Evolutionary conservation across 1,140 invertebrate genomes (phyloP).

Genomic region (Leptestheria dahalacensis): DNA sequence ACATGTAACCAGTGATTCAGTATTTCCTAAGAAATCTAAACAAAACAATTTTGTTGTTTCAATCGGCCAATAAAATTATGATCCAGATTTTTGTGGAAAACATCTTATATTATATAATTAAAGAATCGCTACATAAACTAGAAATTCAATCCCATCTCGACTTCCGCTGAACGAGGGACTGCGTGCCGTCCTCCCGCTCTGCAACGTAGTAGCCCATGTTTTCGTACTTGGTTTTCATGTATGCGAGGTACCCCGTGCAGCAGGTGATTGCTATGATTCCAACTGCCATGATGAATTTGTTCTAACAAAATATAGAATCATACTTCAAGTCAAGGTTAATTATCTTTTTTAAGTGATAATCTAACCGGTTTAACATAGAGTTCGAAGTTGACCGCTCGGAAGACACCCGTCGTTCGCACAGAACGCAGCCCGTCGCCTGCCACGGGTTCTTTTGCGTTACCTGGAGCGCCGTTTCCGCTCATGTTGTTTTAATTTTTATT

Average conservation of each 20-base stretch:
- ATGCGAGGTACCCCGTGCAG: conserved; percentile 52
- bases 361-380: conserved; percentile 66
- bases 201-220: conserved; percentile 57
- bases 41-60: no score
- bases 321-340: not conserved
- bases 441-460: not conserved
- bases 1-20: no score
- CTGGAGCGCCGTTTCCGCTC: not conserved
- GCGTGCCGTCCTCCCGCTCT: conserved; percentile 50
- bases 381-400: conserved; percentile 64
- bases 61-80: not conserved
- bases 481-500: not conserved
- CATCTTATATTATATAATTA: no score
- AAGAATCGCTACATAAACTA: no score
- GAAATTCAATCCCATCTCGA: conserved; percentile 52
- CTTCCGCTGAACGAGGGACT: conserved; percentile 52
- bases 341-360: conserved; percentile 27
- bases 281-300: conserved; percentile 58
- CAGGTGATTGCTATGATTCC: conserved; percentile 46
- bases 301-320: conserved; percentile 35
- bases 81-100: not conserved
- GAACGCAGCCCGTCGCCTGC: conserved; percentile 61
- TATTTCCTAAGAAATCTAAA: no score
- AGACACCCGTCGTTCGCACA: conserved; percentile 46
- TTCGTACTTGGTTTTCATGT: conserved; percentile 62